Conservation (phyloP, 2,113 vertebrate species). For the Antigone vipio region DNA sequence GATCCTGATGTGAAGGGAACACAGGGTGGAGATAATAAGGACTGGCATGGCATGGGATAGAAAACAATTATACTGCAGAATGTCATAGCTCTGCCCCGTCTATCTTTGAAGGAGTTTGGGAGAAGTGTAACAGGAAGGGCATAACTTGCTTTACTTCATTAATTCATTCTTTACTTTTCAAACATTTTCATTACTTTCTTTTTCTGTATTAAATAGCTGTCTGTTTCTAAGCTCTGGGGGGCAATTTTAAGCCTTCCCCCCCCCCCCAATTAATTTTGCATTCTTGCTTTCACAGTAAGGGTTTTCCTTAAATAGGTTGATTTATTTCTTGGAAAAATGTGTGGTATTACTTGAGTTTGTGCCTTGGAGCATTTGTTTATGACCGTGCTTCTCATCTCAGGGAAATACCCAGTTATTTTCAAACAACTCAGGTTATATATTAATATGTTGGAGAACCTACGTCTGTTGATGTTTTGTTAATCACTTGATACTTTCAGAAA, state of each 20-base stretch:
- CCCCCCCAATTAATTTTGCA: neutral
- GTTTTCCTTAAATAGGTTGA: neutral
- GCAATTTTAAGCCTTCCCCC: neutral
- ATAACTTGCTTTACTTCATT: neutral
- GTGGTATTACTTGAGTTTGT: neutral
- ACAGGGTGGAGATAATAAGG: neutral
- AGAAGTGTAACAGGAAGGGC: neutral
- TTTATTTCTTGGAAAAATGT: neutral
- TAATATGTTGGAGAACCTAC: neutral
- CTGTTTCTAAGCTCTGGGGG: neutral
- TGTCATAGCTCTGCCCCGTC: neutral
- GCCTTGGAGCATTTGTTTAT: neutral
- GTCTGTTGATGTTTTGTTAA: neutral
- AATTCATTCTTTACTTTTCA: neutral
- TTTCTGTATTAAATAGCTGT: neutral
- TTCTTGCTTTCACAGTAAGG: neutral
- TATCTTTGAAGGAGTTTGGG: neutral
- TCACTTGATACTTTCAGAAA: neutral
- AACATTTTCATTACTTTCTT: neutral
- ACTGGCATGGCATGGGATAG: neutral
- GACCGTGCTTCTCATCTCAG: neutral
- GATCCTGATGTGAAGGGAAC: neutral
- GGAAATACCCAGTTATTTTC: neutral
- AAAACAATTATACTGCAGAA: neutral
- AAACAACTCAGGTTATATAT: neutral